Evolutionary conservation across 2,888 invertebrate species (phyloP), one percentile per base, ranked within the genome.

Genomic region (Coecobrya sp.): DNA sequence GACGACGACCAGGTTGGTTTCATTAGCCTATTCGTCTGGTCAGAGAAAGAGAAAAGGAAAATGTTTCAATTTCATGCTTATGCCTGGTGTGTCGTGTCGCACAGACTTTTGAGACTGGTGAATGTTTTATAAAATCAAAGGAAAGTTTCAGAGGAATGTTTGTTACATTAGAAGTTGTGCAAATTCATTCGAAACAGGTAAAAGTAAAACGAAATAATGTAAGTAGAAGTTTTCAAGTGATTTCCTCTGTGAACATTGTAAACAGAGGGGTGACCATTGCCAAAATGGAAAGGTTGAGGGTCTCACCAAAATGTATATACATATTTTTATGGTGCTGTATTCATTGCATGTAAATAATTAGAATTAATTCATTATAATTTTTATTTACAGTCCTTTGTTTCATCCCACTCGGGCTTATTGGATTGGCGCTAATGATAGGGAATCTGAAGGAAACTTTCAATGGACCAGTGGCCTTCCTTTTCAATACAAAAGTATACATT

Each of bases 401-500:
- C 93, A 94, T 90, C 94, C 94, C 10, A 90, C 93, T 55, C 81
- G 93, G 82, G 94, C 94, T 27, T 95, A 95, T 81, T 95, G 95
- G 95, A 94, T 95, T 81, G 95, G 95, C 11, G 95, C 94, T 59
- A 94, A 94, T 91, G 95, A 95, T 91, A 90, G 94, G 42, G 95
- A 95, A 87, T 93, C 94, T 8, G 95, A 95, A 81, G 94, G 94
- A 49, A 94, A 93, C 73, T 95, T 94, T 87, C 95, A 94, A 59
- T 95, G 95, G 95, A 93, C 94, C 16, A 94, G 94, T 91, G 94
- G 94, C 70, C 94, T 94, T 90, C 94, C 95, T 59, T 94, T 95
- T 92, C 93, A 93, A 76, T 94, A 94, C 88, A 94, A 94, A 90
- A 94, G 95, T 95, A 92, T 49, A 13, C 49, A 49, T 49, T 10